Percentiles rank a stretch among this genome's conserved stretches.
Evolutionary conservation across 2,888 invertebrate species (phyloP).

Genomic region (Erebia palarica): DNA sequence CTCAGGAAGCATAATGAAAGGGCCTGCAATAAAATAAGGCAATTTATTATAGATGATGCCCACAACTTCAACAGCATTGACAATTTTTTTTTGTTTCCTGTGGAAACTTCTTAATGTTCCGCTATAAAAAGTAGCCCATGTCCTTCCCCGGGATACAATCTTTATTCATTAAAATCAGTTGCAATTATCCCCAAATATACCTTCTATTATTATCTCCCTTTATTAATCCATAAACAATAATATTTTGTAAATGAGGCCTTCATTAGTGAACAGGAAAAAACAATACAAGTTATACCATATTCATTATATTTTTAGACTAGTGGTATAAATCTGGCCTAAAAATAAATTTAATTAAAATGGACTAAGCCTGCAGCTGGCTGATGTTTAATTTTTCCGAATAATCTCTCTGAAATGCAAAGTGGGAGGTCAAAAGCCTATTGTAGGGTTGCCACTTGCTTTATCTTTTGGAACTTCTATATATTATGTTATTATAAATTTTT

Average conservation of each 20-base stretch:
- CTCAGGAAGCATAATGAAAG: too few relatives aligned
- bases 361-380: not conserved
- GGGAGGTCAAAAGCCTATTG: not conserved
- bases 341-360: slow-evolving; percentile 16
- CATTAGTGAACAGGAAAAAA: slow-evolving; percentile 11
- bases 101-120: too few relatives aligned
- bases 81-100: too few relatives aligned
- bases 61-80: too few relatives aligned
- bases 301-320: not conserved
- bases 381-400: not conserved
- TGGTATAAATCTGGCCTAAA: not conserved
- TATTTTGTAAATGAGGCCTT: not conserved
- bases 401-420: not conserved
- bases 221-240: not conserved
- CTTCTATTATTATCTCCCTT: too few relatives aligned
- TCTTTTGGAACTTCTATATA: not conserved
- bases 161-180: too few relatives aligned
- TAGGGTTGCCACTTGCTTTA: not conserved
- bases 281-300: not conserved
- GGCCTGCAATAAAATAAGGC: too few relatives aligned
- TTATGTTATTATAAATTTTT: not conserved
- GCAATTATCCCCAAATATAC: too few relatives aligned
- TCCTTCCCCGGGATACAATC: too few relatives aligned
- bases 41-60: too few relatives aligned
- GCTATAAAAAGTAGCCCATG: too few relatives aligned